Evolutionary conservation across 2,888 invertebrate species (phyloP), one percentile per base, ranked within the genome.

Genomic region (Myopa testacea): DNA sequence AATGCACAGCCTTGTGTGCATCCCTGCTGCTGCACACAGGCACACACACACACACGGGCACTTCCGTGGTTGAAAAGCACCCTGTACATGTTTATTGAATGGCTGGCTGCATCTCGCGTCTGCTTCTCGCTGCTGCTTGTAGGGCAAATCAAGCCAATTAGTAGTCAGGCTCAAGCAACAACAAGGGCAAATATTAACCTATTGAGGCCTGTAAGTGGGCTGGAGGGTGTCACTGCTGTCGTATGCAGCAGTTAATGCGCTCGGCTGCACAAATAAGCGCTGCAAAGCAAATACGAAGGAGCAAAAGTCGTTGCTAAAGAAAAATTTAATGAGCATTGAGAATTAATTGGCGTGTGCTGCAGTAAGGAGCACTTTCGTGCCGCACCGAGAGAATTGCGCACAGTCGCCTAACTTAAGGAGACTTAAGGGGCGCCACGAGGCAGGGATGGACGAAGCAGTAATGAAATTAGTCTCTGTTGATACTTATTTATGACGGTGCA

Each of bases 251-350:
- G 68, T 75, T 75, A 75, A 40, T 58, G 37, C 68, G 75, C 68
- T 68, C 68, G 60, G 69, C 19, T 60, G 68, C 67, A 40, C 75
- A 55, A n/a, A 58, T 75, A 75, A 75, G 68, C 75, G 68, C 45
- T 45, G 45, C 45, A 45, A 45, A 45, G 45, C 45, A 45, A 45
- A 45, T 45, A 45, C 10, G 45, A 45, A 67, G 58, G 55, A 75
- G 26, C 38, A 67, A 58, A 69, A 75, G 34, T 75, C 75, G 19
- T 38, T 77, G 52, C 68, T 55, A 76, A 76, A 63, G 78, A 79
- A 75, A 77, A 81, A 78, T 75, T 78, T 80, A 81, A 80, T 80
- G 78, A 80, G 81, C 81, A 81, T 81, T 81, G 80, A 81, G 78
- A 81, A 77, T 80, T 81, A 81, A 81, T 81, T 81, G 80, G 80